Base-by-base conservation (phyloP, 2,888 invertebrate species). In the Tiliacea aurago region DNA sequence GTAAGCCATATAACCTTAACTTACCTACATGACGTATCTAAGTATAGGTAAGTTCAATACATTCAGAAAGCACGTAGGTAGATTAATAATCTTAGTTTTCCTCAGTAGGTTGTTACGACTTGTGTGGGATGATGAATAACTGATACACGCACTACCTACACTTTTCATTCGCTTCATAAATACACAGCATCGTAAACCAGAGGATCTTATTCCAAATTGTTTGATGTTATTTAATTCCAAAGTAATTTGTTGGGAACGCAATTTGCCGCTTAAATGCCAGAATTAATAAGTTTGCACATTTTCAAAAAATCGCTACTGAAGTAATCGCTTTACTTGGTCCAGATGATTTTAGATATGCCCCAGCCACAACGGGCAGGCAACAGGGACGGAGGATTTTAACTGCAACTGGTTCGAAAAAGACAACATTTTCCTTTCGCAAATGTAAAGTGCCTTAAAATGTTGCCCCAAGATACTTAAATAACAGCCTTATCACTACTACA, bases 321-420 rank as follows among this genome's bases (percentile, higher is more conserved):
- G 93, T 94, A 94, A 95, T 95, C 92, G 93, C 91, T 95, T 95
- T 95, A 94, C 94, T 95, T 94, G 92, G 92, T 94, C 93, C 93
- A 94, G 95, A 94, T 95, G 94, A 95, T 95, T 95, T 95, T 94
- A 95, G 94, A 95, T 95, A 93, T 92, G 91, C 92, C 90, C 37
- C 84, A 83, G 86, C 89, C 91, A 92, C 93, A 92, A 92, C 93
- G 91, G 90, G 89, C 91, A 91, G 87, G 90, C 88, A 95, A 95
- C 93, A 95, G 91, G 91, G 95, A 95, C 87, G 88, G 94, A 95
- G 92, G 91, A 95, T 95, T 95, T 95, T 92, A 94, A 95, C 94
- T 94, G 94, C 94, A 93, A 94, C 94, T 95, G 94, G 95, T 94
- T 95, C 91, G 95, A 96, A 95, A 95, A 96, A 95, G 95, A 95